Evolutionary conservation across 2,113 vertebrate species (phyloP).

Genomic region (Onychorhynchus coronatus): DNA sequence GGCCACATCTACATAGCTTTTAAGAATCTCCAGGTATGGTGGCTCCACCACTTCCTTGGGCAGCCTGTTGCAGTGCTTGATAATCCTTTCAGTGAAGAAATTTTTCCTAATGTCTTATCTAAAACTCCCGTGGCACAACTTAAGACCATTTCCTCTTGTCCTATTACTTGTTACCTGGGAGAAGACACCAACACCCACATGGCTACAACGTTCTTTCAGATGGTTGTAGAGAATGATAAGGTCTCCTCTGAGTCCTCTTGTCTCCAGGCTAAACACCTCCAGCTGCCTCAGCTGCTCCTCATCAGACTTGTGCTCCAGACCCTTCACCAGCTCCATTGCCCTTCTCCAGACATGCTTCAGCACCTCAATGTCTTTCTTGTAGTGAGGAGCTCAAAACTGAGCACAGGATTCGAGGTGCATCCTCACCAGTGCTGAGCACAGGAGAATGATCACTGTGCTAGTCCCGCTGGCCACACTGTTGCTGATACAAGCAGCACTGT

Average conservation of each 20-base stretch:
- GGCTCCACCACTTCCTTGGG: neutral
- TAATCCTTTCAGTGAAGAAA: neutral
- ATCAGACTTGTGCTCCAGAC: neutral
- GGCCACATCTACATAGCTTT: neutral
- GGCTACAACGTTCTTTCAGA: neutral
- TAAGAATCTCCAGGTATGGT: neutral
- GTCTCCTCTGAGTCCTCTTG: neutral
- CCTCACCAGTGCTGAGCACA: neutral
- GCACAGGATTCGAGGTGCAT: neutral
- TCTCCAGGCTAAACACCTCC: neutral
- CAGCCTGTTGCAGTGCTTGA: neutral
- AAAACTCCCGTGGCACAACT: neutral
- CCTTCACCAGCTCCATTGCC: neutral
- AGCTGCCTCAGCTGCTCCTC: neutral
- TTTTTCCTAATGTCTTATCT: neutral
- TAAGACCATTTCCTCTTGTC: neutral
- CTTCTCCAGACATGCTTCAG: neutral
- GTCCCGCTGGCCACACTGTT: neutral
- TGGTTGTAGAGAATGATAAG: neutral
- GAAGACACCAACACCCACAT: neutral
- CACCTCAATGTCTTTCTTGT: neutral
- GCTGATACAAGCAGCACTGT: neutral
- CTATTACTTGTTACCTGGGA: neutral
- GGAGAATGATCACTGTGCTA: neutral
- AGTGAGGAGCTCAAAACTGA: neutral